Conservation (phyloP, 2,113 vertebrate species). For the Acanthochromis polyacanthus region DNA sequence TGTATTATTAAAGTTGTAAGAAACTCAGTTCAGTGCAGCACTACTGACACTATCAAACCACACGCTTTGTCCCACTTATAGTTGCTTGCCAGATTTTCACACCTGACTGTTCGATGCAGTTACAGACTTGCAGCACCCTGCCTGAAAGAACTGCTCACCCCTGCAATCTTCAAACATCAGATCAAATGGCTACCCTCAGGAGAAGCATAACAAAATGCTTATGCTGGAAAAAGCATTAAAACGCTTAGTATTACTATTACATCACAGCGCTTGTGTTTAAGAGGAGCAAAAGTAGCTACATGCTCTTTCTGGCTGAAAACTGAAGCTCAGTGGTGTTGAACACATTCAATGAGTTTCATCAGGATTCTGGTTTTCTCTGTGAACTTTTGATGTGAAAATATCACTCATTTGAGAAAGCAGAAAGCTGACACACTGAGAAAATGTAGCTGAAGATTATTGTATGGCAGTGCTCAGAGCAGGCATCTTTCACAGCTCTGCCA, state of each 20-base stretch:
- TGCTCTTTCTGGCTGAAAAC: slow-evolving; percentile 13
- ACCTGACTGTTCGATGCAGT: slow-evolving; percentile 13
- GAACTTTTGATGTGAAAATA: background rate
- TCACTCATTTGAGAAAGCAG: background rate
- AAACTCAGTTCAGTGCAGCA: slow-evolving; percentile 5
- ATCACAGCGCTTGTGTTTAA: slow-evolving; percentile 15
- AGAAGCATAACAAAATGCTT: slow-evolving; percentile 37
- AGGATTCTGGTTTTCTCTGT: background rate
- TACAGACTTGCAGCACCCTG: slow-evolving; percentile 38
- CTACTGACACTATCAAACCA: background rate
- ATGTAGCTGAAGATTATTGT: slow-evolving; percentile 19
- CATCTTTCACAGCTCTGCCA: slow-evolving; percentile 5
- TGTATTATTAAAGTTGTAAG: too few relatives aligned
- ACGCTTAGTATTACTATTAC: slow-evolving; percentile 22
- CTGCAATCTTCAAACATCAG: slow-evolving; percentile 27
- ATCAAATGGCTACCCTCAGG: slow-evolving; percentile 42
- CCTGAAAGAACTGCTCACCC: slow-evolving; percentile 28
- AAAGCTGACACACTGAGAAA: slow-evolving; percentile 3
- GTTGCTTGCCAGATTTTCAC: background rate
- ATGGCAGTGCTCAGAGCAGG: slow-evolving; percentile 6
- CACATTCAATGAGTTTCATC: slow-evolving; percentile 38
- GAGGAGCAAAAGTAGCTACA: background rate
- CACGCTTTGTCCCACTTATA: slow-evolving; percentile 4
- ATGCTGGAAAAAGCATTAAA: slow-evolving; percentile 40
- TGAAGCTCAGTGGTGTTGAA: background rate